A percentile compares a stretch with the other conserved stretches of the same genome.
These are phyloP conservation scores for Stratiolaelaps scimitus DNA, from an alignment of 1,140 invertebrate species.

Conservation along the genomic window DNA sequence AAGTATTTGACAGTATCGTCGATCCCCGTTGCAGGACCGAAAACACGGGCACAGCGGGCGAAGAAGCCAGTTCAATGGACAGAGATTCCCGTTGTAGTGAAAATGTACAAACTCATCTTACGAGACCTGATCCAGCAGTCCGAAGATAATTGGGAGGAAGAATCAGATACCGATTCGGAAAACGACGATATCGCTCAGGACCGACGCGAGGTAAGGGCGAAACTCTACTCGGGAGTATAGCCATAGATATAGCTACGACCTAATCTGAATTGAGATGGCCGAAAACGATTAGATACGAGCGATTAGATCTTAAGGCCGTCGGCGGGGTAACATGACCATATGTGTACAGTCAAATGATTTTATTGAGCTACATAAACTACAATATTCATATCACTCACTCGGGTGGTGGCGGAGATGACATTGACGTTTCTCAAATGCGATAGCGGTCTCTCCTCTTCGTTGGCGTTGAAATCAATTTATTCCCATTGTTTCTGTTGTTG, in stretches of 20 bases:
- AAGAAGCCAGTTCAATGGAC: constrained; percentile 47
- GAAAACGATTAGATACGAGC: too few relatives aligned
- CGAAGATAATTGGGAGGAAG: constrained; percentile 42
- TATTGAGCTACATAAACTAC: background rate
- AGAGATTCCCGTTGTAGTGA: constrained; percentile 47
- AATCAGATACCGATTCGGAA: constrained; percentile 36
- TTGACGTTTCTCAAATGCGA: background rate
- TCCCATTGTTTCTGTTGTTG: constrained; percentile 18
- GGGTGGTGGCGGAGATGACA: background rate
- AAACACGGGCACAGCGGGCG: constrained; percentile 8
- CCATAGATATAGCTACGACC: too few relatives aligned
- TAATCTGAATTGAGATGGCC: too few relatives aligned
- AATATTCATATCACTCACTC: too few relatives aligned
- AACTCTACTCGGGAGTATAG: background rate
- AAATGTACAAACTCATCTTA: constrained; percentile 51
- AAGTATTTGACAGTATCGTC: constrained; percentile 31
- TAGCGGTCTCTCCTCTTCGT: too few relatives aligned
- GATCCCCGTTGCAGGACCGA: background rate
- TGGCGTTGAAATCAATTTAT: too few relatives aligned
- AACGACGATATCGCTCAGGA: constrained; percentile 38
- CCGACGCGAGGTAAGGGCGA: background rate
- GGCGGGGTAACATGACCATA: background rate
- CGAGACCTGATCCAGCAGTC: constrained; percentile 46
- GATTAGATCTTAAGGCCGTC: too few relatives aligned
- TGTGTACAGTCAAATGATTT: background rate